Conservation (phyloP, 2,113 vertebrate genomes). For the Setophaga petechia region DNA sequence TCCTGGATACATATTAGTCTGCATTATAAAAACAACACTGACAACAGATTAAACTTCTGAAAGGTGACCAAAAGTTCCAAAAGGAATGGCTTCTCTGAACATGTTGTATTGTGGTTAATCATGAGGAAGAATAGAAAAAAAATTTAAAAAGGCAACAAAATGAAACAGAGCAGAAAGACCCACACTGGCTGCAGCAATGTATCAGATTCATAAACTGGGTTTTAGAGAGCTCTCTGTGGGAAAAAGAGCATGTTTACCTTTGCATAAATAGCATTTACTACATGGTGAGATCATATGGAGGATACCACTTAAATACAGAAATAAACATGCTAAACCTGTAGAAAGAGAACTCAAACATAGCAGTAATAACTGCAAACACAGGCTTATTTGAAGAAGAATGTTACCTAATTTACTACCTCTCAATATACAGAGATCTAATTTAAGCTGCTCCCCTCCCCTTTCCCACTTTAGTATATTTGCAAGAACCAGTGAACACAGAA, state of each 20-base stretch:
- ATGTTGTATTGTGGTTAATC: neutral
- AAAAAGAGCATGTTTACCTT: neutral
- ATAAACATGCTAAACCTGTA: neutral
- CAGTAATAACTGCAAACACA: neutral
- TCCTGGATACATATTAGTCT: neutral
- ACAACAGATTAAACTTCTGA: neutral
- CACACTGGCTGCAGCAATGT: neutral
- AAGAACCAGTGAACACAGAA: slow-evolving; percentile 59
- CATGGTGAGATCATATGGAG: neutral
- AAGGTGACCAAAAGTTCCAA: neutral
- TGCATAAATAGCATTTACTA: slow-evolving; percentile 24
- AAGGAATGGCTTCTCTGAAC: neutral
- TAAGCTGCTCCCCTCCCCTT: neutral
- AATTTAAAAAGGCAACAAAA: neutral
- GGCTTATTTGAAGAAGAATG: slow-evolving; percentile 20
- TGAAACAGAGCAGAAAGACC: neutral
- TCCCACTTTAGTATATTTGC: slow-evolving; percentile 36
- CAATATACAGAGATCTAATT: slow-evolving; percentile 51
- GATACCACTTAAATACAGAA: neutral
- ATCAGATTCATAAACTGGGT: neutral
- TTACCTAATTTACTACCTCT: slow-evolving; percentile 51
- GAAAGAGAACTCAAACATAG: neutral
- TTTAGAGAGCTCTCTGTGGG: neutral
- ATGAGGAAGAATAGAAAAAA: neutral
- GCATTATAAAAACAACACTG: neutral